Evolutionary conservation across 2,888 invertebrate species (phyloP).

Genomic region (Acrobasis consociella): DNA sequence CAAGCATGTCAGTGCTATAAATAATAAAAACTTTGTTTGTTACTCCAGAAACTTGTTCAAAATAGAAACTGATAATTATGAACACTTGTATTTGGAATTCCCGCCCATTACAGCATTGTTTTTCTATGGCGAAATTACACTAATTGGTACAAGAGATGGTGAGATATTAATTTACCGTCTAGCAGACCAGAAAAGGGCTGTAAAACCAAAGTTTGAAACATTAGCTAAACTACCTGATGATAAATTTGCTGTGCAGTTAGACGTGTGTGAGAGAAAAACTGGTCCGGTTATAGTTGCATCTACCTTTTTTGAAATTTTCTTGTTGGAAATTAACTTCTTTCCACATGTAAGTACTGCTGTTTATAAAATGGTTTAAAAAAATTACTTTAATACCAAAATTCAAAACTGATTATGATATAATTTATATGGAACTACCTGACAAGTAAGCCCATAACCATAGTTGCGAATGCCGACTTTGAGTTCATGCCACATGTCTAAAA

Average conservation of each 20-base stretch:
- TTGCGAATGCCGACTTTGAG: no score
- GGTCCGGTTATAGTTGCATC: conserved; percentile 62
- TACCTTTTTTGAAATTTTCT: conserved; percentile 60
- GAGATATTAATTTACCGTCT: conserved; percentile 64
- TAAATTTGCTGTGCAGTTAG: conserved; percentile 62
- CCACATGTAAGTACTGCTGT: conserved; percentile 56
- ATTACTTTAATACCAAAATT: background rate
- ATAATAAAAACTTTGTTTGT: conserved; percentile 64
- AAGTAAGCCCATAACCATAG: background rate
- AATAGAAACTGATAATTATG: conserved; percentile 61
- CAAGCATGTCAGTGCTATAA: conserved; percentile 55
- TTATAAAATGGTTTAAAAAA: background rate
- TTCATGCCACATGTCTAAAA: no score
- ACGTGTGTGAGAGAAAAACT: conserved; percentile 62
- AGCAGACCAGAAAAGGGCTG: conserved; percentile 53
- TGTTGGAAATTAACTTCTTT: conserved; percentile 62
- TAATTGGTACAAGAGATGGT: conserved; percentile 59
- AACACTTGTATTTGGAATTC: conserved; percentile 67
- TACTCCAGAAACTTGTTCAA: conserved; percentile 67
- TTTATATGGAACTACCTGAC: background rate
- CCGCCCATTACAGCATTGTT: conserved; percentile 65
- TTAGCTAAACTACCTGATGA: conserved; percentile 57
- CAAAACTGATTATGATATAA: background rate
- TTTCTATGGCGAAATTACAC: conserved; percentile 64
- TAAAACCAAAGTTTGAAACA: conserved; percentile 57